Percentiles rank a stretch among this genome's conserved stretches.
Evolutionary conservation across 2,888 invertebrate genomes (phyloP).

Genomic region (Brachyopa scutellaris): DNA sequence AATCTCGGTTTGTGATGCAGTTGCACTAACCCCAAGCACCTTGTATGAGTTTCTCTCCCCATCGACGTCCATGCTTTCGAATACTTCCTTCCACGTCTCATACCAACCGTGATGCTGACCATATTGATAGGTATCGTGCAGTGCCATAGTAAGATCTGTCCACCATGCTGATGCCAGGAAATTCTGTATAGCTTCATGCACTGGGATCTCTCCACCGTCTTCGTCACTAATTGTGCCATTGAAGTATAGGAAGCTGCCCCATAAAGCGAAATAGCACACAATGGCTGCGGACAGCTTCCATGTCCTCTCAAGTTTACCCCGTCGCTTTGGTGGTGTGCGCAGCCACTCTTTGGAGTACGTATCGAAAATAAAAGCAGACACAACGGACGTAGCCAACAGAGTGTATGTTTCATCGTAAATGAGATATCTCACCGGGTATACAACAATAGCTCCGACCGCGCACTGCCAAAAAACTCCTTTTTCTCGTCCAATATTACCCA

Average conservation of each 20-base stretch:
- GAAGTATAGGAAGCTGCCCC: conserved; percentile 92
- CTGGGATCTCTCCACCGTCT: conserved; percentile 92
- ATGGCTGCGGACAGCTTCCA: conserved; percentile 85
- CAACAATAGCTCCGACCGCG: conserved; percentile 86
- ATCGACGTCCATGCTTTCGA: conserved; percentile 93
- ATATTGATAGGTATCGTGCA: conserved; percentile 89
- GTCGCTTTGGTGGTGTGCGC: conserved; percentile 84
- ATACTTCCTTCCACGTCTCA: conserved; percentile 93
- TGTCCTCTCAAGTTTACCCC: conserved; percentile 83
- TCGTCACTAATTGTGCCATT: conserved; percentile 93
- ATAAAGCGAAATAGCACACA: conserved; percentile 87
- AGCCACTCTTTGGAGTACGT: conserved; percentile 91
- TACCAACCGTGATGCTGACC: conserved; percentile 93
- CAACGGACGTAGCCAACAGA: conserved; percentile 86
- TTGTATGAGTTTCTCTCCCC: conserved; percentile 95
- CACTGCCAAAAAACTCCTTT: conserved; percentile 88
- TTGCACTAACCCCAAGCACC: conserved; percentile 90
- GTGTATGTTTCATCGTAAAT: conserved; percentile 89
- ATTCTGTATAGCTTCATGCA: conserved; percentile 93
- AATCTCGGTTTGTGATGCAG: conserved; percentile 92
- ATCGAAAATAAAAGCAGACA: conserved; percentile 88
- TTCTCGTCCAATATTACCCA: conserved; percentile 95
- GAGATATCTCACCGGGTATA: conserved; percentile 87
- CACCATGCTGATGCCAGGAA: conserved; percentile 95
- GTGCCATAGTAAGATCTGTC: conserved; percentile 89